A percentile compares a stretch with the other conserved stretches of the same genome.
Conservation (phyloP, 2,113 vertebrate species). For the Vulpes lagopus region DNA sequence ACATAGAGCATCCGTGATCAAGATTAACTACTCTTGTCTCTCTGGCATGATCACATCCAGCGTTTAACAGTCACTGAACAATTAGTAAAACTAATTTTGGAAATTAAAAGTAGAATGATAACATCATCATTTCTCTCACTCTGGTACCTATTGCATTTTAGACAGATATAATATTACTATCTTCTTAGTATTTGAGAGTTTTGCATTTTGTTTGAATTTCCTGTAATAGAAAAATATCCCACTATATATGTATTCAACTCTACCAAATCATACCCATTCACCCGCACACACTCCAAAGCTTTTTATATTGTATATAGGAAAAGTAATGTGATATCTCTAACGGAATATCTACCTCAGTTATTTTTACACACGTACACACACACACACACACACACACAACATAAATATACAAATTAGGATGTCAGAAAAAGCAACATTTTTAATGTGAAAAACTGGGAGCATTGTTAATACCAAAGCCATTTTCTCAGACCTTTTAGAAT, state of each 20-base stretch:
- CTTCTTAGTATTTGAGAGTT: background rate
- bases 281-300: background rate
- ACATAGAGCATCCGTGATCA: background rate
- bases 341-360: background rate
- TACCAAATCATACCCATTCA: background rate
- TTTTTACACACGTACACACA: background rate
- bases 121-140: background rate
- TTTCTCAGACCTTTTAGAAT: constrained; percentile 14
- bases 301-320: background rate
- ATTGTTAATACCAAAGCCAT: background rate
- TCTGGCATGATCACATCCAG: background rate
- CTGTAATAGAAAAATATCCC: constrained; percentile 9
- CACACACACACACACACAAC: background rate
- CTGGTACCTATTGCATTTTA: background rate
- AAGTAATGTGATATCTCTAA: background rate
- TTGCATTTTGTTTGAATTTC: background rate
- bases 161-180: background rate
- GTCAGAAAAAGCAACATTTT: constrained; percentile 15
- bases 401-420: constrained; percentile 38
- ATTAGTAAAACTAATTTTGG: background rate
- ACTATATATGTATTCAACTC: background rate
- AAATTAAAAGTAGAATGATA: constrained; percentile 20
- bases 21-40: background rate
- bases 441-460: background rate
- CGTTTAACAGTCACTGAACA: background rate